Evolutionary conservation across 2,797 vertebrate genomes (phyloP).

Genomic region (Trachops cirrhosus): DNA sequence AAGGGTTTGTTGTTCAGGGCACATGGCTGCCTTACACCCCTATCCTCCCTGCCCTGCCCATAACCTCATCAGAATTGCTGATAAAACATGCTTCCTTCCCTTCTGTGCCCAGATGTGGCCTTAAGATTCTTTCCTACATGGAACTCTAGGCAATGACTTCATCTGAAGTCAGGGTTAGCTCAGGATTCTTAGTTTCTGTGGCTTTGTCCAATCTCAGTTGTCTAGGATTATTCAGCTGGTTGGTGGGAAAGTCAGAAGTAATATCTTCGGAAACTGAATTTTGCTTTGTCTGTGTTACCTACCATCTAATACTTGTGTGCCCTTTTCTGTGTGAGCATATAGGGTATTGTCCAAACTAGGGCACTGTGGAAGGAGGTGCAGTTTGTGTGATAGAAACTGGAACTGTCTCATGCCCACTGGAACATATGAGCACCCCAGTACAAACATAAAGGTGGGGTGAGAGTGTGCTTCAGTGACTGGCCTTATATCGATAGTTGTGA

Average conservation of each 20-base stretch:
- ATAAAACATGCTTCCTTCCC: not conserved
- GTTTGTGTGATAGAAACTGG: not conserved
- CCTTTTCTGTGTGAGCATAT: not conserved
- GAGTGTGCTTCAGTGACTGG: not conserved
- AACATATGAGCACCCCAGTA: not conserved
- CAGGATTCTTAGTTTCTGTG: not conserved
- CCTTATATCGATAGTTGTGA: not conserved
- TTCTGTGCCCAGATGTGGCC: not conserved
- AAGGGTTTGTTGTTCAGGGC: not conserved
- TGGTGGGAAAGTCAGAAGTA: not conserved
- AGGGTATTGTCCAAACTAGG: not conserved
- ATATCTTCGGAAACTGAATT: not conserved
- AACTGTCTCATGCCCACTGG: not conserved
- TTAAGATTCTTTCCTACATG: not conserved
- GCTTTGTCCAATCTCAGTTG: not conserved
- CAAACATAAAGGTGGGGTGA: not conserved
- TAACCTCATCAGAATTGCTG: not conserved
- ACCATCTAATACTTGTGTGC: not conserved
- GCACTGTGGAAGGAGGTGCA: not conserved
- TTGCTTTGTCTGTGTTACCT: not conserved
- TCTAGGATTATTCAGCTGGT: not conserved
- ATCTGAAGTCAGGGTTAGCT: not conserved
- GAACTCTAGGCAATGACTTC: not conserved
- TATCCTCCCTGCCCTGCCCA: not conserved
- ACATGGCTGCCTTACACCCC: not conserved